A percentile compares a stretch with the other conserved stretches of the same genome.
Conservation (phyloP, 1,140 invertebrate species). For the Mizuhopecten yessoensis region DNA sequence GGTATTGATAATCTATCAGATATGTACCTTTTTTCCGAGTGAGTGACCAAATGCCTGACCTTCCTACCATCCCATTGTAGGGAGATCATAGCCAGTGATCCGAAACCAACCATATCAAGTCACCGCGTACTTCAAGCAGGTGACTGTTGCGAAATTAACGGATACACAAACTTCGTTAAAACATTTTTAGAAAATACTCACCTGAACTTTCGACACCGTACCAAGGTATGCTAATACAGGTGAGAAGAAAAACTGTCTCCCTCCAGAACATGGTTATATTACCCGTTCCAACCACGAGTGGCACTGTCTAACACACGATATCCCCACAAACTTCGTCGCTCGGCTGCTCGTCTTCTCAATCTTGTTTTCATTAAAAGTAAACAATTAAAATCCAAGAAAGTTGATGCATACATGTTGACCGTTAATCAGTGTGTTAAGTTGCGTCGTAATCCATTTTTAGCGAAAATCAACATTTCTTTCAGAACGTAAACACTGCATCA, state of each 20-base stretch:
- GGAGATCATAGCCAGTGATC: background rate
- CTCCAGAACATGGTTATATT: slow-evolving; percentile 20
- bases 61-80: background rate
- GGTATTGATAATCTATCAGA: background rate
- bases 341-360: background rate
- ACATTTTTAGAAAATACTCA: background rate
- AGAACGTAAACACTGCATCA: slow-evolving; percentile 3
- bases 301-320: background rate
- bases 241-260: background rate
- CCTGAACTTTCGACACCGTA: slow-evolving; percentile 24
- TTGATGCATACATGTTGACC: background rate
- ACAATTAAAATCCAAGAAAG: slow-evolving; percentile 34
- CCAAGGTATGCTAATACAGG: background rate
- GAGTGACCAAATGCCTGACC: slow-evolving; percentile 31
- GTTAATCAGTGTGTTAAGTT: background rate
- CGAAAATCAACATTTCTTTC: background rate
- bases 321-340: slow-evolving; percentile 3
- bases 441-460: slow-evolving; percentile 15
- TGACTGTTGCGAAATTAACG: slow-evolving; percentile 31
- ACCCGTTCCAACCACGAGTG: background rate
- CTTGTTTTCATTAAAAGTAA: slow-evolving; percentile 18
- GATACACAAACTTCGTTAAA: background rate
- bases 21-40: slow-evolving; percentile 33
- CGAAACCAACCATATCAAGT: background rate
- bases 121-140: slow-evolving; percentile 15